Conservation (phyloP, 2,888 invertebrate genomes). For the Pelosia muscerda region DNA sequence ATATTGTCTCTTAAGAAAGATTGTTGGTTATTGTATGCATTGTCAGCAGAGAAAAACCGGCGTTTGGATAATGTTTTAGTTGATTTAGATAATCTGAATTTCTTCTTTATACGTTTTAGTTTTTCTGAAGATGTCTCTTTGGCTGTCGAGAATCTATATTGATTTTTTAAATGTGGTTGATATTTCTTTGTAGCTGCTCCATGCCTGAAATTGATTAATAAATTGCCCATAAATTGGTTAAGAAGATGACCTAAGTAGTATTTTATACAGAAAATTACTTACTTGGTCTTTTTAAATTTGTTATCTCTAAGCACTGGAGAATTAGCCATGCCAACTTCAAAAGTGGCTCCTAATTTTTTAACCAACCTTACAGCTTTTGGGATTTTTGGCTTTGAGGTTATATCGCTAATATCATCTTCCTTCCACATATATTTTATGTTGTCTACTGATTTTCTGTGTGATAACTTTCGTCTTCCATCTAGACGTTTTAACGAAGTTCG, state of each 20-base stretch:
- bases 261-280: not conserved
- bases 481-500: not conserved
- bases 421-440: not conserved
- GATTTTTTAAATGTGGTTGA: not conserved
- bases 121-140: not conserved
- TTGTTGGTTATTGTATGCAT: not conserved
- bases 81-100: not conserved
- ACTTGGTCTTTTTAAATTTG: not conserved
- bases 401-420: not conserved
- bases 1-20: not conserved
- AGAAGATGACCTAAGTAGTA: not conserved
- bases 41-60: not conserved
- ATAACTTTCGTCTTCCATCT: not conserved
- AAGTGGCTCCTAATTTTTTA: not conserved
- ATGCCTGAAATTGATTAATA: not conserved
- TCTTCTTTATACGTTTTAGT: not conserved
- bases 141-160: not conserved
- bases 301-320: not conserved
- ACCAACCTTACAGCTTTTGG: not conserved
- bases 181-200: not conserved
- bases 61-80: not conserved
- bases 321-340: constrained; percentile 1
- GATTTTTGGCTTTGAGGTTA: not conserved
- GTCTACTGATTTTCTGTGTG: too few relatives aligned
- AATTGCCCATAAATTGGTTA: not conserved